phyloP scores from a whole-genome alignment of 2,113 vertebrate genomes.

The Okapia johnstoni region DNA sequence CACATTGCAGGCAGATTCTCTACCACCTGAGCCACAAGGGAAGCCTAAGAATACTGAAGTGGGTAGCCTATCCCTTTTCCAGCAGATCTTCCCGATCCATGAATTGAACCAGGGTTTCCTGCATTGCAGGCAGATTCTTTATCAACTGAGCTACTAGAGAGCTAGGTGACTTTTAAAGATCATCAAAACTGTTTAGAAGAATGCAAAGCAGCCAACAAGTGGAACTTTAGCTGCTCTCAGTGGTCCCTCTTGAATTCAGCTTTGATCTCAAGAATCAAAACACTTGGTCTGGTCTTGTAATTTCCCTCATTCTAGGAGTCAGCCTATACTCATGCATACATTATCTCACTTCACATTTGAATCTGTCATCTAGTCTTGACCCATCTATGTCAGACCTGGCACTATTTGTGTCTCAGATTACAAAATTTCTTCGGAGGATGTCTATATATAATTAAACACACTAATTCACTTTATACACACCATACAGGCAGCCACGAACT shows the following conservation, averaged over 20 bases:
- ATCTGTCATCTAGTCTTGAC: background rate
- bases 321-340: background rate
- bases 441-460: background rate
- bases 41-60: background rate
- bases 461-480: background rate
- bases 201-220: background rate
- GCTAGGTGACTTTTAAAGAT: background rate
- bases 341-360: background rate
- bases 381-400: background rate
- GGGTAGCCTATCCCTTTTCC: background rate
- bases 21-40: background rate
- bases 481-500: constrained; percentile 4
- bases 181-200: background rate
- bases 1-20: background rate
- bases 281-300: background rate
- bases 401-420: background rate
- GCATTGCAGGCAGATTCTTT: background rate
- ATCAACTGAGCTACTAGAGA: background rate
- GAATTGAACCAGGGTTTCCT: background rate
- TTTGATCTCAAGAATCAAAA: background rate
- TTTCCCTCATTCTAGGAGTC: background rate
- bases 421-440: background rate
- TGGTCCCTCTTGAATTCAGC: background rate
- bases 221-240: background rate
- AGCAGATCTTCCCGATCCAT: background rate